Conservation (phyloP, 2,888 invertebrate species). For the Nowickia ferox region DNA sequence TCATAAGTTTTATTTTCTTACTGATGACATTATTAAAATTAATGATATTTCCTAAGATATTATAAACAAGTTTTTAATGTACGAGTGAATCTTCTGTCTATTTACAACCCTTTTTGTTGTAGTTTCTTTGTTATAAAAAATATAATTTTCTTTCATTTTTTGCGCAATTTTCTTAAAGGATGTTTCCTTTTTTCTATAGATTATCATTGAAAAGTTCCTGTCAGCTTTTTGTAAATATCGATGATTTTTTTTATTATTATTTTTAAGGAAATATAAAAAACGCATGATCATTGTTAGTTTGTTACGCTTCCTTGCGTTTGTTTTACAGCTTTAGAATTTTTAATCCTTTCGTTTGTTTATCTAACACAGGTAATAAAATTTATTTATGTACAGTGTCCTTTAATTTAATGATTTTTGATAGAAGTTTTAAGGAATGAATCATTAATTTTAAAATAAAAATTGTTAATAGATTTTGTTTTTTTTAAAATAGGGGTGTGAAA, state of each 20-base stretch:
- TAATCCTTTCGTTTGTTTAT: constrained; percentile 75
- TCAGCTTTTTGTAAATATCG: constrained; percentile 31
- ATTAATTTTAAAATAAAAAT: constrained; percentile 57
- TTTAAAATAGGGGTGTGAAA: constrained; percentile 35
- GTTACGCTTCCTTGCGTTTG: constrained; percentile 54
- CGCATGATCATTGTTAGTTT: constrained; percentile 53
- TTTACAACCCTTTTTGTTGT: constrained; percentile 25
- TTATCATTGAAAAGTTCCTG: constrained; percentile 33
- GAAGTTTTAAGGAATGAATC: constrained; percentile 39
- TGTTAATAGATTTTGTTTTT: not conserved
- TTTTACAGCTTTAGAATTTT: constrained; percentile 26
- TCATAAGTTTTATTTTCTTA: not conserved
- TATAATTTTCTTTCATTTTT: constrained; percentile 31
- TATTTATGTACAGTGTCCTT: constrained; percentile 39
- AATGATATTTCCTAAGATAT: constrained; percentile 77
- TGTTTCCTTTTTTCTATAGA: not conserved
- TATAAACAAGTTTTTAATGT: constrained; percentile 65
- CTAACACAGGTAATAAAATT: constrained; percentile 74
- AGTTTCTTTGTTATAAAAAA: not conserved
- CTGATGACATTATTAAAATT: constrained; percentile 82
- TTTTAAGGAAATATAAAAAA: not conserved
- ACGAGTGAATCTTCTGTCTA: not conserved
- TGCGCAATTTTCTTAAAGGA: constrained; percentile 42
- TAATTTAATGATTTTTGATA: constrained; percentile 29
- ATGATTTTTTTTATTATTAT: not conserved